These are phyloP conservation scores for Lepidocyrtinus sp. DNA, from an alignment of 2,888 invertebrate genomes.

Conservation along the genomic window DNA sequence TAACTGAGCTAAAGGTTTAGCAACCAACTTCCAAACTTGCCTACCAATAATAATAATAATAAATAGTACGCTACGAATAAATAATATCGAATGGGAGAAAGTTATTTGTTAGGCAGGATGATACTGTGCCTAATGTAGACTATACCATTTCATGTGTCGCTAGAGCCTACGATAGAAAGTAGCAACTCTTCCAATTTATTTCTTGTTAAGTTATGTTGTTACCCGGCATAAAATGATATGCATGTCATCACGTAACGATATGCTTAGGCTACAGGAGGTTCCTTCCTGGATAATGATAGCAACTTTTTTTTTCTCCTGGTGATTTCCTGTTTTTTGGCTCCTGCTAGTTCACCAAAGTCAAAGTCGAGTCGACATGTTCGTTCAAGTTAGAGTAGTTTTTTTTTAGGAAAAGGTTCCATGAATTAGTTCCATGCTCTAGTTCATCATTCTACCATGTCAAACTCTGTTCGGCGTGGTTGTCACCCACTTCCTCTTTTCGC, in stretches of 20 bases:
- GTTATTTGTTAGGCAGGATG: neutral
- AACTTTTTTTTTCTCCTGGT: too few species aligned
- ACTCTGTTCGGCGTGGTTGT: too few species aligned
- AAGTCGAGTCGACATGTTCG: too few species aligned
- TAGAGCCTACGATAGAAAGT: neutral
- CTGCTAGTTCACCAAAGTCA: too few species aligned
- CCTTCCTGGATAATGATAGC: too few species aligned
- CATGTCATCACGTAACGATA: slow-evolving; percentile 15
- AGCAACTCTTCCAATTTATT: neutral
- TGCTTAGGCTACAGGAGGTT: too few species aligned
- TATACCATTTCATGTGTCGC: neutral
- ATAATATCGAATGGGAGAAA: neutral
- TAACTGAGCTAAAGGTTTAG: neutral
- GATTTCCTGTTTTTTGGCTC: too few species aligned
- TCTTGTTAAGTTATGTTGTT: slow-evolving; percentile 14
- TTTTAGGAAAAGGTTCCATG: too few species aligned
- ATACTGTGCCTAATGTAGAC: neutral
- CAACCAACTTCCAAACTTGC: neutral
- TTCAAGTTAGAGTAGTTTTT: too few species aligned
- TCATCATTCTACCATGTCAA: too few species aligned
- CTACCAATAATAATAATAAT: slow-evolving; percentile 5
- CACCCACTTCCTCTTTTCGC: too few species aligned
- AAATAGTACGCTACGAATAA: neutral
- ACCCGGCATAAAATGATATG: neutral
- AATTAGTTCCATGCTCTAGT: too few species aligned